These are phyloP conservation scores for Hippocampus mohnikei DNA, from an alignment of 2,113 vertebrate genomes.

Conservation along the genomic window DNA sequence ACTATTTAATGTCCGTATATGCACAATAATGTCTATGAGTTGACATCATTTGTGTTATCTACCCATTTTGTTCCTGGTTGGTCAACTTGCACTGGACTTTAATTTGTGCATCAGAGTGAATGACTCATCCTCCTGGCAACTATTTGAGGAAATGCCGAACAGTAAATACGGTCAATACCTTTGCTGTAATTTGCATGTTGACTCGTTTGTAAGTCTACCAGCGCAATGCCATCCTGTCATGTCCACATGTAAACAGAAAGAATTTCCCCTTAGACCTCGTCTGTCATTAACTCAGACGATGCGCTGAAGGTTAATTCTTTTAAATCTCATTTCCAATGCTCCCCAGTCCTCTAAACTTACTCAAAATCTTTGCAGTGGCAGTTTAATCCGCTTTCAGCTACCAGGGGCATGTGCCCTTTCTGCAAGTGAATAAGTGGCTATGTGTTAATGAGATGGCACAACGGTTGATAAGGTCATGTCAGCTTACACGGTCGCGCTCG, in stretches of 20 bases:
- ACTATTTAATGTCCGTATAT: too few relatives aligned
- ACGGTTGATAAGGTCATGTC: slow-evolving; percentile 57
- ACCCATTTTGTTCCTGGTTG: too few relatives aligned
- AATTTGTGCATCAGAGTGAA: neutral
- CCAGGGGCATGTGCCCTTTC: slow-evolving; percentile 64
- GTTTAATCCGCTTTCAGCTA: slow-evolving; percentile 67
- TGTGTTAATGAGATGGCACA: slow-evolving; percentile 34
- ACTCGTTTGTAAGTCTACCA: slow-evolving; percentile 18
- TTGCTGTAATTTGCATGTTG: slow-evolving; percentile 16
- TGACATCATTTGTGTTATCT: too few relatives aligned
- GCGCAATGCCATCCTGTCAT: slow-evolving; percentile 50
- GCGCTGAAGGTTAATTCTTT: slow-evolving; percentile 77
- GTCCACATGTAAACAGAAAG: slow-evolving; percentile 54
- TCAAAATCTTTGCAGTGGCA: slow-evolving; percentile 72
- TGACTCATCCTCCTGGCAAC: neutral
- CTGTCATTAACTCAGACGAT: slow-evolving; percentile 57
- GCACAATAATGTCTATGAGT: too few relatives aligned
- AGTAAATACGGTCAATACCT: neutral
- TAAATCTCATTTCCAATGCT: slow-evolving; percentile 73
- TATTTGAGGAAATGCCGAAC: neutral
- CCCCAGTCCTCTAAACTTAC: slow-evolving; percentile 73
- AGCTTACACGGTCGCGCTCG: slow-evolving; percentile 29
- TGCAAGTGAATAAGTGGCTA: slow-evolving; percentile 24
- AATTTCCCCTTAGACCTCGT: slow-evolving; percentile 49
- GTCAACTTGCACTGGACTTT: too few relatives aligned